Conservation (phyloP, 2,113 vertebrate species). For the Podocnemis expansa region DNA sequence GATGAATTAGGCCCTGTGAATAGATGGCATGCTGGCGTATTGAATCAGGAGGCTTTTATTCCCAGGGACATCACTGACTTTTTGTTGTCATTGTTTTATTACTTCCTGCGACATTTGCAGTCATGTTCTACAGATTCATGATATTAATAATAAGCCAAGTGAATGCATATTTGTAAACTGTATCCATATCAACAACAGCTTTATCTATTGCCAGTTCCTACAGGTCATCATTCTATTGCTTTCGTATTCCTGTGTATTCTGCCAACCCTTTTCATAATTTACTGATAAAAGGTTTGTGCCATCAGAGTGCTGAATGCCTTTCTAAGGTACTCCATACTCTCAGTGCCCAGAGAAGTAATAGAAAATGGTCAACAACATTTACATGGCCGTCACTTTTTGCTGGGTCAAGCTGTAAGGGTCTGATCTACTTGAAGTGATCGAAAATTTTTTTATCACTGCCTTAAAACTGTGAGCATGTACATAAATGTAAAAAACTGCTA, state of each 20-base stretch:
- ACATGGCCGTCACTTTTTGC: background rate
- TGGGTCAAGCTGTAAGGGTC: background rate
- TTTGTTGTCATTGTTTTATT: background rate
- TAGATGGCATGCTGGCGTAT: background rate
- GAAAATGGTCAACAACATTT: background rate
- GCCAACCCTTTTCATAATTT: background rate
- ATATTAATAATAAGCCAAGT: background rate
- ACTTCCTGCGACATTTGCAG: background rate
- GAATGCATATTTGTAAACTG: background rate
- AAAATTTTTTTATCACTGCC: background rate
- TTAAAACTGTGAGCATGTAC: background rate
- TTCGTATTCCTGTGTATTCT: background rate
- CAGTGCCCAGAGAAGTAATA: background rate
- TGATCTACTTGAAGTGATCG: background rate
- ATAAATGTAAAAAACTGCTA: accelerated
- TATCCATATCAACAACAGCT: background rate
- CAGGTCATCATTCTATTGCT: background rate
- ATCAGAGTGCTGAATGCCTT: background rate
- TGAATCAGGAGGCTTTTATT: background rate
- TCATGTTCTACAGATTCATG: background rate
- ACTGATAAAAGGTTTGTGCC: background rate
- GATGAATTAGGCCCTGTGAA: background rate
- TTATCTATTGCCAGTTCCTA: background rate
- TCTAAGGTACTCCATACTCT: background rate
- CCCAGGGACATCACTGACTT: background rate